These are phyloP conservation scores for Caranx melampygus DNA, from an alignment of 2,113 vertebrate species.

Conservation along the genomic window DNA sequence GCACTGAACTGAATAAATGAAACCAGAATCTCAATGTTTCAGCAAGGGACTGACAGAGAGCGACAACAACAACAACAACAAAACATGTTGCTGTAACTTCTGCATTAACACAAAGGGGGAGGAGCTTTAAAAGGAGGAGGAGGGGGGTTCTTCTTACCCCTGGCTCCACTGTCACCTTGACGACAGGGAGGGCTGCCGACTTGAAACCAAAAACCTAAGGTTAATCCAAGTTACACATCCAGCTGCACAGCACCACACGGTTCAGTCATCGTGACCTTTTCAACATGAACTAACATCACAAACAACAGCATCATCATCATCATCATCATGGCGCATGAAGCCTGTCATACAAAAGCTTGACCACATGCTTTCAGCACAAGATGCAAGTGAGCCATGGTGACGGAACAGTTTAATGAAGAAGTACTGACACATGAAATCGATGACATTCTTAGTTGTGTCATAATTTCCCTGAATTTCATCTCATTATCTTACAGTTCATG, in stretches of 20 bases:
- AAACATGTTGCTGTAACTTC: conserved; percentile 49
- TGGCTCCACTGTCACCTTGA: conserved; percentile 82
- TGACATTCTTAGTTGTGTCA: background rate
- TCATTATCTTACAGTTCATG: background rate
- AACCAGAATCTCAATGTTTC: conserved; percentile 30
- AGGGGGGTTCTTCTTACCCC: conserved; percentile 76
- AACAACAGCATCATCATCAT: conserved; percentile 7
- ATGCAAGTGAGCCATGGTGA: background rate
- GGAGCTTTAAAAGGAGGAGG: conserved; percentile 45
- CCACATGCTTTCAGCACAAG: conserved; percentile 11
- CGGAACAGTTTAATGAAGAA: background rate
- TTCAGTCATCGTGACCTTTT: conserved; percentile 13
- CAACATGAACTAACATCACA: conserved; percentile 8
- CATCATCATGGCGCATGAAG: background rate
- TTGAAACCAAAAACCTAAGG: conserved; percentile 77
- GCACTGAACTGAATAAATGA: conserved; percentile 14
- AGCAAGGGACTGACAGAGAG: conserved; percentile 28
- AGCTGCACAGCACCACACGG: conserved; percentile 13
- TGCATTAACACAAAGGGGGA: conserved; percentile 46
- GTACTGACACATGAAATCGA: background rate
- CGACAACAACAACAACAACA: conserved; percentile 50
- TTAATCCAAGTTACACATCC: conserved; percentile 65
- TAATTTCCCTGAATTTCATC: background rate
- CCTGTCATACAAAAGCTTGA: conserved; percentile 47
- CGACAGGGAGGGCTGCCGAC: conserved; percentile 80